Percentiles rank a stretch among this genome's conserved stretches.
These are phyloP conservation scores for Epinephelus moara DNA, from an alignment of 2,113 vertebrate genomes.

Conservation along the genomic window DNA sequence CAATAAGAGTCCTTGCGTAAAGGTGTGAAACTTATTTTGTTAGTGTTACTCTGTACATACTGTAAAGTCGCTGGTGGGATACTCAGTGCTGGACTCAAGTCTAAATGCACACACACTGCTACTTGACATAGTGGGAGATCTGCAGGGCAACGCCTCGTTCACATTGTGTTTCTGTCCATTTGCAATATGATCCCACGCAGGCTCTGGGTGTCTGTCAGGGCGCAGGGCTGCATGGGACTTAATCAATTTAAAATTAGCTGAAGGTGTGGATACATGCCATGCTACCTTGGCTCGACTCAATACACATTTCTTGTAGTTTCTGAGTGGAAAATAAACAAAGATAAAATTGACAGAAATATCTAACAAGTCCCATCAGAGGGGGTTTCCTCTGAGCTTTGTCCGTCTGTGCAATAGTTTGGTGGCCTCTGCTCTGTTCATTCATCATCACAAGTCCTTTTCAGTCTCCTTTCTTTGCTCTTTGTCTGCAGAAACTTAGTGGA, in stretches of 20 bases:
- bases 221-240: constrained; percentile 16
- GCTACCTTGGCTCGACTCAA: background rate
- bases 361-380: constrained; percentile 23
- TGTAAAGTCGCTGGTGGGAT: constrained; percentile 67
- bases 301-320: background rate
- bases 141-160: constrained; percentile 30
- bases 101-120: constrained; percentile 46
- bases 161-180: constrained; percentile 35
- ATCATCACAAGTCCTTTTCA: constrained; percentile 11
- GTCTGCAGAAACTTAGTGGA: constrained; percentile 27
- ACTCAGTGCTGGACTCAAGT: constrained; percentile 64
- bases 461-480: constrained; percentile 21
- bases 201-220: constrained; percentile 38
- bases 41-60: constrained; percentile 75
- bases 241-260: background rate
- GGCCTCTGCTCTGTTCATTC: constrained; percentile 25
- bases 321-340: background rate
- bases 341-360: constrained; percentile 16
- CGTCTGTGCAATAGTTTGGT: constrained; percentile 29
- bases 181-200: constrained; percentile 38
- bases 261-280: constrained; percentile 20
- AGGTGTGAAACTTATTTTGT: constrained; percentile 55
- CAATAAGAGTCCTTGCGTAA: constrained; percentile 52
- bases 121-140: constrained; percentile 42
- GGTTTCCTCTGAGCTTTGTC: constrained; percentile 32